Evolutionary conservation across 2,113 vertebrate genomes (phyloP).

Genomic region (Halichoerus grypus): DNA sequence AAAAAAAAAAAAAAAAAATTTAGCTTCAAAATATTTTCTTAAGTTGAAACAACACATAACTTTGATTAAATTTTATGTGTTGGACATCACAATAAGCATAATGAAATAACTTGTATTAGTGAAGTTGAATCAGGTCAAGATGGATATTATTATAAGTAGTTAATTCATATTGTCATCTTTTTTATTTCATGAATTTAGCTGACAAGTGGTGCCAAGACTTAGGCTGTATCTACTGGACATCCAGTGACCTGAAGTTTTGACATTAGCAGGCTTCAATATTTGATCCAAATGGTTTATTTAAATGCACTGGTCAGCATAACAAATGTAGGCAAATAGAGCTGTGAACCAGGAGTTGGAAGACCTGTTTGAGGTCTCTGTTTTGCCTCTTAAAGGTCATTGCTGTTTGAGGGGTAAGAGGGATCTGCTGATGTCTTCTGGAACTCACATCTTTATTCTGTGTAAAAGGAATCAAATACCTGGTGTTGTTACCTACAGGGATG

Average conservation of each 20-base stretch:
- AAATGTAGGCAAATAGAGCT: background rate
- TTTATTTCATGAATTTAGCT: background rate
- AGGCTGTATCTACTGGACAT: background rate
- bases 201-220: background rate
- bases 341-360: background rate
- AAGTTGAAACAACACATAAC: background rate
- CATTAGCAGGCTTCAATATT: background rate
- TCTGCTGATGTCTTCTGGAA: background rate
- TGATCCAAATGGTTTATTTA: background rate
- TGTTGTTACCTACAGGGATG: background rate
- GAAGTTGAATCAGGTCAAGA: background rate
- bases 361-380: background rate
- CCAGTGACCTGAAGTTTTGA: background rate
- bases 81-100: background rate
- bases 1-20: background rate
- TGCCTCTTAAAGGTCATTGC: background rate
- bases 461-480: background rate
- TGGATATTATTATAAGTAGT: background rate
- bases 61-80: background rate
- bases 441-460: background rate
- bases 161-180: background rate
- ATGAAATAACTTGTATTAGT: background rate
- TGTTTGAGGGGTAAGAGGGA: background rate
- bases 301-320: background rate
- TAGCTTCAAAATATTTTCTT: background rate